phyloP scores from a whole-genome alignment of 2,797 vertebrate species.

The Pseudomugil gertrudae region DNA sequence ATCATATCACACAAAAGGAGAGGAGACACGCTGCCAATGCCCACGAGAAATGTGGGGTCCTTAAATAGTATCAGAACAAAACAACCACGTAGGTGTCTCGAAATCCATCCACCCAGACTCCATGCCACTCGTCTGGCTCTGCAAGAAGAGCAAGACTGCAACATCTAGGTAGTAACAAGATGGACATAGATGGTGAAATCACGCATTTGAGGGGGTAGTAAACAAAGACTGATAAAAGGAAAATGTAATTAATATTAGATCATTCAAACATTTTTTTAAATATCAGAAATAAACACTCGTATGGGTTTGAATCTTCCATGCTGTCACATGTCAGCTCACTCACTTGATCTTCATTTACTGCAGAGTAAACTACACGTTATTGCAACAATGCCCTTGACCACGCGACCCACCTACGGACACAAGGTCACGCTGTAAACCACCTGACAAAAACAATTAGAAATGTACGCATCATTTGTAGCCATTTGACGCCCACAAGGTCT shows the following conservation, averaged over 20 bases:
- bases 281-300: conserved; percentile 27
- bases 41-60: conserved; percentile 79
- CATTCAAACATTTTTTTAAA: too few species aligned
- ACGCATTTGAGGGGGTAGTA: conserved; percentile 17
- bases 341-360: background rate
- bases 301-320: conserved; percentile 2
- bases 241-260: background rate
- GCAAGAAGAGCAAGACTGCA: conserved; percentile 49
- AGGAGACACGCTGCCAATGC: conserved; percentile 73
- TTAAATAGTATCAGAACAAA: conserved; percentile 79
- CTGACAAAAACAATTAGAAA: conserved; percentile 26
- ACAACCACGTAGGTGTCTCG: conserved; percentile 71
- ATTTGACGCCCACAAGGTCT: conserved; percentile 57
- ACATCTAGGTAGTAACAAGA: conserved; percentile 24
- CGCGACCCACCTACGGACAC: conserved; percentile 29
- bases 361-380: conserved; percentile 7
- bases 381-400: conserved; percentile 39
- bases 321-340: conserved; percentile 14
- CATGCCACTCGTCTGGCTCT: conserved; percentile 57
- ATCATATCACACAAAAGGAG: conserved; percentile 78
- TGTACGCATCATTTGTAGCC: conserved; percentile 42
- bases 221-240: conserved; percentile 21
- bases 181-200: conserved; percentile 17
- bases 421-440: conserved; percentile 46
- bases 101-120: conserved; percentile 70